Evolutionary conservation across 2,888 invertebrate genomes (phyloP).

Genomic region (Protonemura montana): DNA sequence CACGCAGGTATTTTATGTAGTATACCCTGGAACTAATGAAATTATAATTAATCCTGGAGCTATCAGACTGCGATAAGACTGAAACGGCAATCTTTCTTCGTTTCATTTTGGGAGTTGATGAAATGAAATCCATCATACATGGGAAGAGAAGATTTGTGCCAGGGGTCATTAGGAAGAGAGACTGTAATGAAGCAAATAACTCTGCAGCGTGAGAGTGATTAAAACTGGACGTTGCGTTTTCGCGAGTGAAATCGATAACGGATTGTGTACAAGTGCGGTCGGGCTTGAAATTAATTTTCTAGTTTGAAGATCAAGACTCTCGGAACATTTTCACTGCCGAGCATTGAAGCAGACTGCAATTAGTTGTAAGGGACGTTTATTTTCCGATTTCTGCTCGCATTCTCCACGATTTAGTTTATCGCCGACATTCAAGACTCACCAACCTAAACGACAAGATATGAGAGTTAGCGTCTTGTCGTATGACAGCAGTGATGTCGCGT

Average conservation of each 20-base stretch:
- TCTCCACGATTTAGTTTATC: too few species aligned
- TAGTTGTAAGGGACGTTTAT: too few species aligned
- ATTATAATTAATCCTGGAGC: neutral
- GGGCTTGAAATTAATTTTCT: neutral
- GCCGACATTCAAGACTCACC: too few species aligned
- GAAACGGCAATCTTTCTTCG: neutral
- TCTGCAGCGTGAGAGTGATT: neutral
- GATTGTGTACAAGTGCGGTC: neutral
- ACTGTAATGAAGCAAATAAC: neutral
- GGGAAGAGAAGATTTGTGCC: too few species aligned
- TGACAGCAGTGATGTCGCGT: too few species aligned
- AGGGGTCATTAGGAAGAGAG: neutral
- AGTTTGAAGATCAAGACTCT: neutral
- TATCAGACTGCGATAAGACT: neutral
- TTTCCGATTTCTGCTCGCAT: too few species aligned
- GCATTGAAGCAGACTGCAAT: too few species aligned
- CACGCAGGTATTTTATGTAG: conserved; percentile 12
- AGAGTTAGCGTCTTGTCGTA: too few species aligned
- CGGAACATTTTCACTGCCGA: too few species aligned
- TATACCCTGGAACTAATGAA: neutral
- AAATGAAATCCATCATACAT: neutral
- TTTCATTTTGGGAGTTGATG: neutral
- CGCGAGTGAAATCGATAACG: neutral
- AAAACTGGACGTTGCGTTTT: neutral
- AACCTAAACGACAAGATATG: too few species aligned